These are phyloP conservation scores for Theodoxus fluviatilis DNA, from an alignment of 2,888 invertebrate species.

Conservation along the genomic window DNA sequence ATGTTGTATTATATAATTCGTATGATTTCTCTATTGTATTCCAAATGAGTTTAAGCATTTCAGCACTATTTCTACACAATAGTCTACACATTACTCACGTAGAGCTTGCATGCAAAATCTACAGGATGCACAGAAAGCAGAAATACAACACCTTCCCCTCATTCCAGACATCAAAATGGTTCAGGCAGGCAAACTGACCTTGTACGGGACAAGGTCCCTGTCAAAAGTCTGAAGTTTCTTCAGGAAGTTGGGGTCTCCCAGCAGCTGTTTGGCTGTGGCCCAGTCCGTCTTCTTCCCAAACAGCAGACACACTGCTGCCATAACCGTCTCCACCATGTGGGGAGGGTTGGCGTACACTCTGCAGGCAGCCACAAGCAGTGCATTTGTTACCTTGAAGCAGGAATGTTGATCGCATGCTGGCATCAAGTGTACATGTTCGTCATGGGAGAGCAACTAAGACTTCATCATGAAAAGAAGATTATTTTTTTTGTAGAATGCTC, in stretches of 20 bases:
- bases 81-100: too few species aligned
- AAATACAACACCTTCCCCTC: background rate
- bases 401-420: too few species aligned
- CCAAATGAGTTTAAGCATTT: too few species aligned
- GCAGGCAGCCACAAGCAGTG: too few species aligned
- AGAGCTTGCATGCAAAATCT: background rate
- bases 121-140: background rate
- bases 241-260: slow-evolving; percentile 62
- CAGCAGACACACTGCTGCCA: slow-evolving; percentile 63
- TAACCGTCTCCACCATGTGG: slow-evolving; percentile 58
- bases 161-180: background rate
- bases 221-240: slow-evolving; percentile 61
- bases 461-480: too few species aligned
- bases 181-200: slow-evolving; percentile 38
- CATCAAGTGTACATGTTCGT: too few species aligned
- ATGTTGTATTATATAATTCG: too few species aligned
- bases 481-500: too few species aligned
- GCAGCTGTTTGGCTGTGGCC: slow-evolving; percentile 60
- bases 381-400: too few species aligned
- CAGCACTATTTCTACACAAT: too few species aligned
- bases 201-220: slow-evolving; percentile 61
- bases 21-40: too few species aligned
- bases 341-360: slow-evolving; percentile 63
- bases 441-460: too few species aligned
- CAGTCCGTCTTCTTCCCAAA: slow-evolving; percentile 64